Conservation (phyloP, 2,888 invertebrate genomes). For the Noctua comes region DNA sequence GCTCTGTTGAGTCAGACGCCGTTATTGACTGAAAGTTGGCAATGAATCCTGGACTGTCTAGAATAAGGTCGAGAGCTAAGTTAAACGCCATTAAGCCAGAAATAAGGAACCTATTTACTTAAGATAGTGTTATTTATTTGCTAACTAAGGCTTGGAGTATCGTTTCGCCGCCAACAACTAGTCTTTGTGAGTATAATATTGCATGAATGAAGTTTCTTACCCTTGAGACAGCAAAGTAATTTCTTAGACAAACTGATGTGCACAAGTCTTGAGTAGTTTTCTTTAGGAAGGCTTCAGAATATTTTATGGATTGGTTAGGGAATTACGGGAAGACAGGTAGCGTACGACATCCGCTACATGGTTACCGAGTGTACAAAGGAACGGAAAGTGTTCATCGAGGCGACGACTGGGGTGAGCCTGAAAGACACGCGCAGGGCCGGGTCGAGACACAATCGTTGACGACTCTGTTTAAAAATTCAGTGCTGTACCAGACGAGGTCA, state of each 20-base stretch:
- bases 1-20: conserved; percentile 16
- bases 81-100: conserved; percentile 43
- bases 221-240: conserved; percentile 18
- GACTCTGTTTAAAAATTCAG: conserved; percentile 51
- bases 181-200: conserved; percentile 39
- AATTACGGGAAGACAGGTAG: conserved; percentile 27
- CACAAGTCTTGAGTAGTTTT: conserved; percentile 25
- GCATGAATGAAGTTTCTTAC: conserved; percentile 39
- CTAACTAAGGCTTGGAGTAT: conserved; percentile 33
- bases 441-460: conserved; percentile 17
- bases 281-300: conserved; percentile 36
- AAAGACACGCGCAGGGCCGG: conserved; percentile 16
- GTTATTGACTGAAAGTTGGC: conserved; percentile 47
- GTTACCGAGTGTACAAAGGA: conserved; percentile 47
- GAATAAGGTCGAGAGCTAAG: conserved; percentile 43
- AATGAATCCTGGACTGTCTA: conserved; percentile 36
- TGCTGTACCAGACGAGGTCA: conserved; percentile 5
- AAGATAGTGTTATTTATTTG: conserved; percentile 47
- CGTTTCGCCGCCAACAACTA: conserved; percentile 39
- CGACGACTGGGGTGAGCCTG: conserved; percentile 12
- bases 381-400: conserved; percentile 37
- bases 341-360: conserved; percentile 43
- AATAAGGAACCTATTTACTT: conserved; percentile 50
- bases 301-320: conserved; percentile 51
- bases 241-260: conserved; percentile 22